Evolutionary conservation across 1,140 invertebrate genomes (phyloP), one percentile per base, ranked within the genome.

Genomic region (Conus betulinus): DNA sequence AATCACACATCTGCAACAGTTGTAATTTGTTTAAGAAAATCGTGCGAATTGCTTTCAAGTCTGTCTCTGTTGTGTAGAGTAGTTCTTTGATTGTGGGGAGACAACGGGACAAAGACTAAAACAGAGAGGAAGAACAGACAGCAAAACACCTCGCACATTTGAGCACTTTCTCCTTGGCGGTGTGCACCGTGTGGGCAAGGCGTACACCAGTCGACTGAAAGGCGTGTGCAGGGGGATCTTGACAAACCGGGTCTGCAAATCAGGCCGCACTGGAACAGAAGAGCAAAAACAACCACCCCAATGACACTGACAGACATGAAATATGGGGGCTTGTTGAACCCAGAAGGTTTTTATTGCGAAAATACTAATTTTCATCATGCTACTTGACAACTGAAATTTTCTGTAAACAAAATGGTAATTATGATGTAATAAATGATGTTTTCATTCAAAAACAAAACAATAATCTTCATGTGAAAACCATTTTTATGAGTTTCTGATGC

Each of bases 171-270:
- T 91, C 83, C 85, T 90, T 92, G n/a, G 92, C 91, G 8, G 84
- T 76, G 8, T 91, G 87, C 17, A 93, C 81, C 5, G 92, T 93
- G 71, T 93, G 91, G 90, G 91, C 5, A 93, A 71, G 20, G 91
- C 87, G 85, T 91, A 93, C 6, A 93, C 89, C 20, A 93, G 89
- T 5, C 90, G 90, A 79, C 92, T 89, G 27, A 91, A 88, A 15
- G 93, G 93, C 23, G 92, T 91, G 84, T 67, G 83, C 10, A 93
- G 71, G 23, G 89, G 86, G 25, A 93, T 63, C 83, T 93, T 93
- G 0, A 91, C 71, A 87, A 93, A 93, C 81, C 92, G 88, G 53
- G 89, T 90, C 60, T 92, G 92, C 39, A 93, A 71, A n/a, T 91
- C 90, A 74, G 91, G 91, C 55, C 91, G 90, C 88, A 92, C 93